A percentile compares a stretch with the other conserved stretches of the same genome.
Evolutionary conservation across 2,797 vertebrate species (phyloP).

Genomic region (Jordanella pulchra): DNA sequence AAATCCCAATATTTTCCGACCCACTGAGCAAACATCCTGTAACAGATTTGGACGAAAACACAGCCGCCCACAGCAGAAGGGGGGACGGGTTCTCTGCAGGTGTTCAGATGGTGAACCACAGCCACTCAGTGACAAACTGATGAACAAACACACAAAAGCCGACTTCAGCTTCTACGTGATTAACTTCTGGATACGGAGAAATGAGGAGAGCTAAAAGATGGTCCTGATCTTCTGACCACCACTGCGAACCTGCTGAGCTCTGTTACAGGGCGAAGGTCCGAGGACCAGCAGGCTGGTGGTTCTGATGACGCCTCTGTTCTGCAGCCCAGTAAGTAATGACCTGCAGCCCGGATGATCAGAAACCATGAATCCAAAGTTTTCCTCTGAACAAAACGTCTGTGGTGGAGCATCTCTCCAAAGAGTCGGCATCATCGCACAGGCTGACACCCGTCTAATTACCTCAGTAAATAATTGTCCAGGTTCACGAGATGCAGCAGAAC

Average conservation of each 20-base stretch:
- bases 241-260: no score
- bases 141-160: slow-evolving; percentile 16
- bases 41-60: slow-evolving; percentile 11
- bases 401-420: not conserved
- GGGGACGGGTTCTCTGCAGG: no score
- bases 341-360: not conserved
- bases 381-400: not conserved
- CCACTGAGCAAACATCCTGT: not conserved
- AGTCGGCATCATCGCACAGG: no score
- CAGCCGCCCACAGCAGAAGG: slow-evolving; percentile 1
- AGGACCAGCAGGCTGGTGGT: no score
- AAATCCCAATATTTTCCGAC: slow-evolving; percentile 2
- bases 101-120: slow-evolving; percentile 31
- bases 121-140: slow-evolving; percentile 30
- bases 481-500: not conserved
- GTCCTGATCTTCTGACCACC: no score
- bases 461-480: no score
- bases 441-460: no score
- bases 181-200: no score
- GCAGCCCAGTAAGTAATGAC: not conserved
- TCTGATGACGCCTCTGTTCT: no score
- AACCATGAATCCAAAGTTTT: not conserved
- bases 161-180: not conserved
- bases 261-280: no score
- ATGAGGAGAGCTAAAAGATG: no score